Evolutionary conservation across 2,797 vertebrate genomes (phyloP).

Genomic region (Novumbra hubbsi): DNA sequence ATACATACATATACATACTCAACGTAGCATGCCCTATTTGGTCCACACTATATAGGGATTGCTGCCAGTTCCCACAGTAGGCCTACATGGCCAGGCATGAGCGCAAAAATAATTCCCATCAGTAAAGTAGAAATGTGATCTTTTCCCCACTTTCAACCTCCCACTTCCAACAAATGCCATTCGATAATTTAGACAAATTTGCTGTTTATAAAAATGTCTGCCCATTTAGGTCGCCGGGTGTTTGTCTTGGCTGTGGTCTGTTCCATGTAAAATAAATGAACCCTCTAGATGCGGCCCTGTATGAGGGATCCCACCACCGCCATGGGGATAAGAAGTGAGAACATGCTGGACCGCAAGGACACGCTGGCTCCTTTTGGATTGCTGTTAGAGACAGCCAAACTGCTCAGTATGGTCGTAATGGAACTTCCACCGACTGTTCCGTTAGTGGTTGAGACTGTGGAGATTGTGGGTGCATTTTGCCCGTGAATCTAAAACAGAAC

Average conservation of each 20-base stretch:
- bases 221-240: constrained; percentile 7
- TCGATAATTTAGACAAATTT: constrained; percentile 13
- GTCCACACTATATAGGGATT: no score
- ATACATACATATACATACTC: not conserved
- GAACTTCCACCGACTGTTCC: not conserved
- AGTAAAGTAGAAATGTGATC: not conserved
- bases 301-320: constrained; percentile 37
- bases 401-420: not conserved
- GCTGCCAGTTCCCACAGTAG: no score
- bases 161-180: not conserved
- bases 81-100: no score
- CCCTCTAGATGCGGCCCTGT: constrained; percentile 22
- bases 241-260: constrained; percentile 6
- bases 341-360: not conserved
- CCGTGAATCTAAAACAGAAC: constrained; percentile 9
- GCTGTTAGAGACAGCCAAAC: not conserved
- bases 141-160: no score
- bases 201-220: constrained; percentile 3
- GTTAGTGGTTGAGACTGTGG: rapidly evolving
- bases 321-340: constrained; percentile 44
- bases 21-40: not conserved
- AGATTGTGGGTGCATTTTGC: rapidly evolving
- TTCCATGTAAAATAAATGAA: not conserved
- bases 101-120: not conserved
- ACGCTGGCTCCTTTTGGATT: not conserved